These are phyloP conservation scores for Rhingia rostrata DNA, from an alignment of 2,888 invertebrate genomes.

Conservation along the genomic window DNA sequence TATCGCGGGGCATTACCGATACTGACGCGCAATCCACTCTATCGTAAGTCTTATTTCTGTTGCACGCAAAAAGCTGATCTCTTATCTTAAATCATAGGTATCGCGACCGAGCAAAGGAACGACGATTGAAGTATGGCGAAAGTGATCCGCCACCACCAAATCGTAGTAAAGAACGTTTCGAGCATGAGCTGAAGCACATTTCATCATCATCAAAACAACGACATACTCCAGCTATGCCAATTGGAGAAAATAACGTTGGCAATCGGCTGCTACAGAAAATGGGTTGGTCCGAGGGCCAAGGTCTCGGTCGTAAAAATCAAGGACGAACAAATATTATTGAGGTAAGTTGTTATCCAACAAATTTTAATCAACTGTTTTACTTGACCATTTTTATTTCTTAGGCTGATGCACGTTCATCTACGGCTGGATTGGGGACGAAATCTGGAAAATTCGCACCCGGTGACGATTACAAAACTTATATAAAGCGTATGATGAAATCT, in stretches of 20 bases:
- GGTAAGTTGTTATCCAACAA: constrained; percentile 79
- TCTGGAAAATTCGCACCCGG: constrained; percentile 79
- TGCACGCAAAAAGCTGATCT: not conserved
- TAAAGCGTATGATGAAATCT: constrained; percentile 83
- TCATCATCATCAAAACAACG: constrained; percentile 80
- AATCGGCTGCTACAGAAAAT: constrained; percentile 97
- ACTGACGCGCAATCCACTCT: constrained; percentile 66
- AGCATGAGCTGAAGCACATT: constrained; percentile 84
- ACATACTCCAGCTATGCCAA: constrained; percentile 82
- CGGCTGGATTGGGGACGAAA: constrained; percentile 94
- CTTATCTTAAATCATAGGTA: constrained; percentile 84
- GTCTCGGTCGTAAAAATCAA: constrained; percentile 96
- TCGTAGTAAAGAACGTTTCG: constrained; percentile 88
- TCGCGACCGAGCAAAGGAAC: constrained; percentile 97
- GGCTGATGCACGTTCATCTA: constrained; percentile 85
- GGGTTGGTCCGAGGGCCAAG: constrained; percentile 99
- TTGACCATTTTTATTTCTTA: constrained; percentile 42
- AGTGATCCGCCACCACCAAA: constrained; percentile 89
- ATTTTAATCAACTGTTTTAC: not conserved
- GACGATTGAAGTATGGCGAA: constrained; percentile 96
- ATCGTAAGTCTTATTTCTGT: constrained; percentile 75
- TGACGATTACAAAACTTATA: constrained; percentile 83
- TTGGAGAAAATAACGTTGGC: constrained; percentile 95
- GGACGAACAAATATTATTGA: constrained; percentile 96
- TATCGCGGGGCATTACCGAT: constrained; percentile 76